Percentiles rank a stretch among this genome's conserved stretches.
Conservation (phyloP, 2,888 invertebrate species). For the Lepidocyrtinus sp. region DNA sequence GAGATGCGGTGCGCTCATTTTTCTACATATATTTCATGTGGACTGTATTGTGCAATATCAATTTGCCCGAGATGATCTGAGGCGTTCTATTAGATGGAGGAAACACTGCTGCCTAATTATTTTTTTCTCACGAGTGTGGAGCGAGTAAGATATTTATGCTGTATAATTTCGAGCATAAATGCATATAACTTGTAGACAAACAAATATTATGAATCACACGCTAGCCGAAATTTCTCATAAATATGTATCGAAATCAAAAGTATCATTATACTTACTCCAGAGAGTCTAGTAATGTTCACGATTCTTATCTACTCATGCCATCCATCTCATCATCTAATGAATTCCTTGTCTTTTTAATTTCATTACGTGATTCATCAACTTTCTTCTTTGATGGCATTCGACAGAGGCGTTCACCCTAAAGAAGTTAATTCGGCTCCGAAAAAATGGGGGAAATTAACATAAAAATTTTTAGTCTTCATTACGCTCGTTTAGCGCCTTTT, state of each 20-base stretch:
- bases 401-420: background rate
- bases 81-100: background rate
- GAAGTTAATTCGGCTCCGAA: constrained; percentile 8
- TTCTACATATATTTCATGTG: background rate
- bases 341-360: constrained; percentile 42
- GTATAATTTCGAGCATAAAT: too few relatives aligned
- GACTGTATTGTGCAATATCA: constrained; percentile 2
- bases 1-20: background rate
- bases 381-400: background rate
- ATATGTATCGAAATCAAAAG: constrained; percentile 9
- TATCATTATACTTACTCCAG: background rate
- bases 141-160: background rate
- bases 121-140: background rate
- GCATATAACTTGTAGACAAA: too few relatives aligned
- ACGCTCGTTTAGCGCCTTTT: background rate
- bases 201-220: too few relatives aligned
- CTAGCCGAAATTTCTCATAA: background rate
- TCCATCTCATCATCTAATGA: constrained; percentile 17
- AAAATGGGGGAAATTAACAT: background rate
- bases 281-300: background rate
- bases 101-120: constrained; percentile 1
- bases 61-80: constrained; percentile 3
- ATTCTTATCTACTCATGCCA: constrained; percentile 10
- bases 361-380: constrained; percentile 46
- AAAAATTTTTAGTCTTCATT: background rate